phyloP scores from a whole-genome alignment of 2,888 invertebrate genomes.

The Lydus trimaculatus region DNA sequence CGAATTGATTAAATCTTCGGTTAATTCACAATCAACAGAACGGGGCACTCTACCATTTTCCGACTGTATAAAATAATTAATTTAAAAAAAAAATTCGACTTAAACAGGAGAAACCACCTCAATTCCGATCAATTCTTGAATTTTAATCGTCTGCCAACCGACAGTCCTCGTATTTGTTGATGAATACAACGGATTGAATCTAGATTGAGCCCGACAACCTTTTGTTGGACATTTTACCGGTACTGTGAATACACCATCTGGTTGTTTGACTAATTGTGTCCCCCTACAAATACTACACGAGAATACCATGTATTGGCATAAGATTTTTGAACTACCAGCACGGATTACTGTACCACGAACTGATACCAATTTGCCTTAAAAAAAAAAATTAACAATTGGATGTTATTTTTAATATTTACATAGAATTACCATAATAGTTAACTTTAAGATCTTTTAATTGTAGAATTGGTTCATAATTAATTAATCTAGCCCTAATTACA shows the following conservation, averaged over 20 bases:
- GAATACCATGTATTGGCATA: slow-evolving; percentile 81
- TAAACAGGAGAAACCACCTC: slow-evolving; percentile 66
- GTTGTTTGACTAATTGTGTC: slow-evolving; percentile 72
- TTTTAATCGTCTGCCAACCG: slow-evolving; percentile 80
- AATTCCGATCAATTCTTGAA: slow-evolving; percentile 79
- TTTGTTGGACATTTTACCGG: slow-evolving; percentile 67
- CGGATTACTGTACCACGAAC: slow-evolving; percentile 86
- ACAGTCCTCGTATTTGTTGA: slow-evolving; percentile 77
- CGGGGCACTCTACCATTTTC: slow-evolving; percentile 77
- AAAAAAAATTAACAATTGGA: slow-evolving; percentile 39
- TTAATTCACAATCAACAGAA: slow-evolving; percentile 85
- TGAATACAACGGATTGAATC: slow-evolving; percentile 69
- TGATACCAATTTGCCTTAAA: slow-evolving; percentile 77
- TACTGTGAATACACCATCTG: slow-evolving; percentile 66
- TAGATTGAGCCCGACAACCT: slow-evolving; percentile 67
- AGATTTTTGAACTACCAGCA: slow-evolving; percentile 76
- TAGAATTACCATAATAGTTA: slow-evolving; percentile 70
- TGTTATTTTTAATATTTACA: slow-evolving; percentile 8
- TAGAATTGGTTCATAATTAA: slow-evolving; percentile 71
- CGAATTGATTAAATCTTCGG: slow-evolving; percentile 81
- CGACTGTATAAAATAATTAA: slow-evolving; percentile 60
- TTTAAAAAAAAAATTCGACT: background rate
- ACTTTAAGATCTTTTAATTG: slow-evolving; percentile 75
- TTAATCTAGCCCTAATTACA: slow-evolving; percentile 66
- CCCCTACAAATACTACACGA: slow-evolving; percentile 73